phyloP scores from a whole-genome alignment of 2,888 invertebrate species.

The Acrobasis consociella region DNA sequence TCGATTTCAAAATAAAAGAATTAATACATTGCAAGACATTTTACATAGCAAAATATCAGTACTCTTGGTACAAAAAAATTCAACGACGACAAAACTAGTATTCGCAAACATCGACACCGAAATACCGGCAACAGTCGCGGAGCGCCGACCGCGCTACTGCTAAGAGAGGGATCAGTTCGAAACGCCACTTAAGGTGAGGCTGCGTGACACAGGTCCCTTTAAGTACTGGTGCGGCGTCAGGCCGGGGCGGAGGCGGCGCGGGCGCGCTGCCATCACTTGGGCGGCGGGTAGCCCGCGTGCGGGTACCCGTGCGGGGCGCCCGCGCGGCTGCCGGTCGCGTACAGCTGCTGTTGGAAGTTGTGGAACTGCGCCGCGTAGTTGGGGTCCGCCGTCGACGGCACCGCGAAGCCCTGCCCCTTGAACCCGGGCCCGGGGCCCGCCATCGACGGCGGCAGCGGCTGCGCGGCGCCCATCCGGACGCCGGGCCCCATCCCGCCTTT shows the following conservation, averaged over 20 bases:
- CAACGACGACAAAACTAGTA: too few species aligned
- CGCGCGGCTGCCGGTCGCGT: conserved; percentile 87
- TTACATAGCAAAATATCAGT: too few species aligned
- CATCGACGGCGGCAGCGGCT: conserved; percentile 91
- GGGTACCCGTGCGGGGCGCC: conserved; percentile 76
- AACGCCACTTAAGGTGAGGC: not conserved
- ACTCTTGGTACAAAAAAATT: too few species aligned
- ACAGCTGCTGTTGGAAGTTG: conserved; percentile 97
- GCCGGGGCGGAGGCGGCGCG: conserved; percentile 29
- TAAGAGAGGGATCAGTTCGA: conserved; percentile 12
- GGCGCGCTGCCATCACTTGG: conserved; percentile 65
- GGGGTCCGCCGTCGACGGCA: conserved; percentile 93
- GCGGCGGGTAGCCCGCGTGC: conserved; percentile 71
- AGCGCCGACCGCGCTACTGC: too few species aligned
- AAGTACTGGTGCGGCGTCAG: conserved; percentile 12
- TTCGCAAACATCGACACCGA: too few species aligned
- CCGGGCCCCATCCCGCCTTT: conserved; percentile 66
- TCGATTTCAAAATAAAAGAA: too few species aligned
- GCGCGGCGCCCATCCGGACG: conserved; percentile 80
- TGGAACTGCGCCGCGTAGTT: conserved; percentile 98
- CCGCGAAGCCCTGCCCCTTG: conserved; percentile 91
- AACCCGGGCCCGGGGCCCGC: conserved; percentile 86
- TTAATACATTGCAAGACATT: too few species aligned
- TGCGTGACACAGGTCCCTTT: too few species aligned
- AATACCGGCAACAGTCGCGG: too few species aligned